Base-by-base conservation (phyloP, 2,113 vertebrate species). In the Trogon surrucura region DNA sequence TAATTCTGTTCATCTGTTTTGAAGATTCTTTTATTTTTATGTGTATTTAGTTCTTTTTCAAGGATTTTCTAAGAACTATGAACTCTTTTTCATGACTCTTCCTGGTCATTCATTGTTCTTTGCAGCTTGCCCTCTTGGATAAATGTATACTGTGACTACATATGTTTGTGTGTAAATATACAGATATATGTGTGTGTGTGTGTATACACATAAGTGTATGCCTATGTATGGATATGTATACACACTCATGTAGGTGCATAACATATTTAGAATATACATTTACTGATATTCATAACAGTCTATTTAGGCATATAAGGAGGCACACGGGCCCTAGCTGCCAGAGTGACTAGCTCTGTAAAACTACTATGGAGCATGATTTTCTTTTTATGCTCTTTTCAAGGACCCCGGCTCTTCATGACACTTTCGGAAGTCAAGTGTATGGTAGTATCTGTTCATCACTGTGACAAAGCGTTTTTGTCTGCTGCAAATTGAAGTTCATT, bases 401-500 rank as follows among this genome's bases (percentile, higher is more conserved):
- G 21, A 45, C 29, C 79, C 6, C 36, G 80, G 44, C 53, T 91
- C 67, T 80, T 93, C 51, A 44, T 41, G 80, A n/a, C 41, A 26
- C 80, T 72, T 92, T 80, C 7, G 1, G 50, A 86, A 91, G 53
- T 87, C 81, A 71, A 61, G 34, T 66, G 25, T 73, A 13, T 50
- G 54, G 23, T 56, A 56, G 8, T 89, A 75, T 91, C 91, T 91
- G 64, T 92, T 92, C 86, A 78, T 88, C 93, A 47, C 72, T 64
- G 36, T 88, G 90, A 88, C 61, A 78, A 85, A 88, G 48, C 85
- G 72, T 57, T 93, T 93, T 80, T 94, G 62, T 85, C 91, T 85
- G 88, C 88, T 88, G 64, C 61, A 92, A 95, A 95, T 70, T 95
- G 70, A 79, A 96, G 71, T 72, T 91, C 94, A 85, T 96, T 95